Base-by-base conservation (phyloP, 2,888 invertebrate species). In the Agriopis leucophaearia region DNA sequence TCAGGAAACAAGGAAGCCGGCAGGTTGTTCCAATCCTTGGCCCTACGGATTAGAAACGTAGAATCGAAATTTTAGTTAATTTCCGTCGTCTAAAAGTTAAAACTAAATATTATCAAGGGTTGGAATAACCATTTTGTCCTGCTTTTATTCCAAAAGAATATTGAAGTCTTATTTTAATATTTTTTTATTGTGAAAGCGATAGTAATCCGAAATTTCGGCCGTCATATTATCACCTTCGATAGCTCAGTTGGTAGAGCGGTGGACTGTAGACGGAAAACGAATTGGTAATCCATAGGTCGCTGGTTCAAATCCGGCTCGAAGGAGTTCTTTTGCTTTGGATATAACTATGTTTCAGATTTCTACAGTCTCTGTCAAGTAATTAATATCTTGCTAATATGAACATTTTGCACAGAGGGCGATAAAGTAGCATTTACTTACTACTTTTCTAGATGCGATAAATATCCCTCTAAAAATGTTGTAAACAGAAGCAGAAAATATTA, bases 241-340 rank as follows among this genome's bases (percentile, higher is more conserved):
- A 94, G 94, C 94, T 94, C 94, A 94, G 94, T 94, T 94, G 94
- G 94, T 94, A 94, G 94, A 94, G 94, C 94, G 94, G 94, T 94
- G 94, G 94, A 94, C 94, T 94, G 94, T 94, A 94, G 94, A 64
- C 82, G 86, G 55, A 42, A 62, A 54, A 18, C 8, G n/a, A 4
- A 64, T 78, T 76, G 77, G 92, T 35, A 12, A 94, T 94, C 94
- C 94, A 94, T 94, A 94, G 94, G 94, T 94, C 94, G 92, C 94
- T 94, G 94, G 94, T 94, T 94, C 94, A 94, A 94, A 94, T 94
- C 94, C 94, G 93, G 94, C 92, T 94, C 94, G 94, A 94, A 94
- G 94, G 94, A 94, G 50, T 72, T 45, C 15, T 74, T 80, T 68
- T 66, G 62, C 3, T 12, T 40, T 38, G 15, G 38, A 8, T 2